Percentiles rank a stretch among this genome's conserved stretches.
phyloP scores from a whole-genome alignment of 2,113 vertebrate species.

The Manacus vitellinus region DNA sequence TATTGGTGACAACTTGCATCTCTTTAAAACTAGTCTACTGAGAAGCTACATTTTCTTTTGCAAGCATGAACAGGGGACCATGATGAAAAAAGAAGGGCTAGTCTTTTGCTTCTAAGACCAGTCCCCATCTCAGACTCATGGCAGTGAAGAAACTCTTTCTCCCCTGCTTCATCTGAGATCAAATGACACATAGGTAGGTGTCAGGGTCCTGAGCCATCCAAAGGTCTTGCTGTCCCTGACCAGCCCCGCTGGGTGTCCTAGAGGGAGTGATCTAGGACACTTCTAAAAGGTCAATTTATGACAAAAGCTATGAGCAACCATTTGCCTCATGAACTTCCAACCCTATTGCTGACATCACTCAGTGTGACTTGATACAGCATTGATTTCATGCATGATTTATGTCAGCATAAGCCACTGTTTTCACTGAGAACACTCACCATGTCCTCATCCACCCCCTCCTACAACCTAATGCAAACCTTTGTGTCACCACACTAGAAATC shows the following conservation, averaged over 20 bases:
- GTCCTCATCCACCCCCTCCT: not conserved
- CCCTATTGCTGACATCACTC: not conserved
- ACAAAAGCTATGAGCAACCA: not conserved
- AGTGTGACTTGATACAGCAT: accelerated
- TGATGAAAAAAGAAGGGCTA: not conserved
- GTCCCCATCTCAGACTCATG: not conserved
- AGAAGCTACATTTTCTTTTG: not conserved
- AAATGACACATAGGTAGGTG: not conserved
- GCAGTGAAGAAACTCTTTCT: not conserved
- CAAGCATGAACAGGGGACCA: not conserved
- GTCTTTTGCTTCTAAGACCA: not conserved
- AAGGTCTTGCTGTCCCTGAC: accelerated
- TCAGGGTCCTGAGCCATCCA: not conserved
- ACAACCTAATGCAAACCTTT: not conserved
- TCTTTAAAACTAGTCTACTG: not conserved
- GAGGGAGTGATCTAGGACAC: not conserved
- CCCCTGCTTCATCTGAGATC: not conserved
- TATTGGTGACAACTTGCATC: accelerated
- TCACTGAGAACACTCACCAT: not conserved
- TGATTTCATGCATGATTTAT: not conserved
- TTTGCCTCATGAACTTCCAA: not conserved
- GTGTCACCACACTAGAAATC: not conserved
- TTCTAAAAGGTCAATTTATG: not conserved
- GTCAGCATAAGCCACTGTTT: not conserved
- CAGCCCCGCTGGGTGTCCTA: accelerated